phyloP scores from a whole-genome alignment of 2,797 vertebrate genomes.

The Harpagifer antarcticus region DNA sequence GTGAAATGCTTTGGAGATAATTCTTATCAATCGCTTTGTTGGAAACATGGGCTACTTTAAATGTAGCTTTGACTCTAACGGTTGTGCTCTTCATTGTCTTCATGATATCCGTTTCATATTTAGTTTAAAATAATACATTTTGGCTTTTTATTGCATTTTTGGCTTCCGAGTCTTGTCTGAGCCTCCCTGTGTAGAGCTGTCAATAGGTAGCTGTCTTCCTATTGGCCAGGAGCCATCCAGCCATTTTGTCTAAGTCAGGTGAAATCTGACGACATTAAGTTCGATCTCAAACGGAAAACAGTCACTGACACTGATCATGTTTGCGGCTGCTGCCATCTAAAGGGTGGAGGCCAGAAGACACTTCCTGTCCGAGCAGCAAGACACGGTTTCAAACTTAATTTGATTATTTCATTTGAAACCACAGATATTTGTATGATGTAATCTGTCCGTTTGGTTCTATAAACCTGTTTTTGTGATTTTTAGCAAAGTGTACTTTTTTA shows the following conservation, averaged over 20 bases:
- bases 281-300: constrained; percentile 56
- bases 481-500: too few relatives aligned
- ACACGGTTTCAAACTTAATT: not conserved
- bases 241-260: constrained; percentile 78
- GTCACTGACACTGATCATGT: constrained; percentile 10
- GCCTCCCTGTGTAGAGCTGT: not conserved
- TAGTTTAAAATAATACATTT: not conserved
- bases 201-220: constrained; percentile 14
- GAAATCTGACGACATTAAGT: constrained; percentile 71
- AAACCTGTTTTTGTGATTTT: too few relatives aligned
- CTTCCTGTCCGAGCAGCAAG: constrained; percentile 37
- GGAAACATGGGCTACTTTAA: not conserved
- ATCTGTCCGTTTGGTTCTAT: not conserved
- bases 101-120: not conserved
- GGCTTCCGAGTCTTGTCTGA: too few relatives aligned
- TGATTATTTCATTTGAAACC: not conserved
- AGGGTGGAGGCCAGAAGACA: constrained; percentile 68
- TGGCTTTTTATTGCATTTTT: not conserved
- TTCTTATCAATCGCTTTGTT: too few relatives aligned
- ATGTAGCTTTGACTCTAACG: not conserved
- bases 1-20: not conserved
- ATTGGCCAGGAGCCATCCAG: constrained; percentile 57
- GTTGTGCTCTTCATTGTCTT: not conserved
- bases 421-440: not conserved
- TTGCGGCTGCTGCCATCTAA: constrained; percentile 71